Base-by-base conservation (phyloP, 1,140 invertebrate species). In the Bathynomus jamesi region DNA sequence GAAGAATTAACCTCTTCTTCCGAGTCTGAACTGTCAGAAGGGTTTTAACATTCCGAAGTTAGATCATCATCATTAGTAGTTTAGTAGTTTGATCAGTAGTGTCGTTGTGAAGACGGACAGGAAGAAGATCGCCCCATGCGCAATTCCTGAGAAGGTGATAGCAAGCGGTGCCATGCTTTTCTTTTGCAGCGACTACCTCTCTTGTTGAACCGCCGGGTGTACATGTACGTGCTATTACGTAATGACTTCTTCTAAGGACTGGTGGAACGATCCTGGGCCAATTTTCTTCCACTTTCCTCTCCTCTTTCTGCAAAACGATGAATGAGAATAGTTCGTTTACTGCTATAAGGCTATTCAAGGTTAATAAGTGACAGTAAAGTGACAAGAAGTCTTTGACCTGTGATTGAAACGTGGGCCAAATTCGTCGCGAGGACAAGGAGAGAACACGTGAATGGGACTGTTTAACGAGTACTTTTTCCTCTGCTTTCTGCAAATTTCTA, bases 261-360 rank as follows among this genome's bases (percentile, higher is more conserved):
- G 88, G 85, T 70, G 87, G 80, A 0, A 96, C 87, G 65, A 95
- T 81, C 70, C 93, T 84, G 0, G 92, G 91, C 93, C 93, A 95
- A 28, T 86, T 81, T 25, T 81, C 32, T 40, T 5, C 40, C 64
- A 81, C 79, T 17, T 82, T 77, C 78, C 86, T 80, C 1, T 78
- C 80, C 82, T 91, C 91, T 87, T 92, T 93, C 80, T 87, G 89
- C 24, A 95, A 81, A 61, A 95, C 86, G 0, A 93, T 83, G 81
- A 93, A 94, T 7, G 87, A 89, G 81, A 87, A 92, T 25, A 84
- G 70, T 76, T 91, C 88, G 17, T 80, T 82, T 30, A 79, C 78
- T 0, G 82, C 72, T 74, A 83, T 79, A 3, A 78, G 71, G 65
- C 82, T 82, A 1, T 81, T 78, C 5, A 91, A 78, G 0, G 83